phyloP scores from a whole-genome alignment of 2,797 vertebrate species.

The Kryptopterus vitreolus region DNA sequence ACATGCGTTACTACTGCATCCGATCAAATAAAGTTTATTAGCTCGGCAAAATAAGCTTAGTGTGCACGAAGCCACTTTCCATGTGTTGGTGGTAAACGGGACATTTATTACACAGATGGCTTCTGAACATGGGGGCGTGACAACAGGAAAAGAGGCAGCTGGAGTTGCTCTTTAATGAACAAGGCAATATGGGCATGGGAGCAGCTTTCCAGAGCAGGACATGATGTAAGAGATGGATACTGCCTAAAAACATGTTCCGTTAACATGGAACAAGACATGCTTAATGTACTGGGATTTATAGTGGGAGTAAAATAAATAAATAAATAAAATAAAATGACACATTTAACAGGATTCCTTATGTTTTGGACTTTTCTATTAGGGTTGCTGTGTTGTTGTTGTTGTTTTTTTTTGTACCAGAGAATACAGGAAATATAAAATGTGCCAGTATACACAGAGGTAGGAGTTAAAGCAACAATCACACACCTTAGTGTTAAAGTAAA shows the following conservation, averaged over 20 bases:
- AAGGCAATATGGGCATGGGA: conserved; percentile 14
- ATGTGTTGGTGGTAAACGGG: conserved; percentile 24
- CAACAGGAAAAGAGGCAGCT: conserved; percentile 26
- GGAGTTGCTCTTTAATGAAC: conserved; percentile 23
- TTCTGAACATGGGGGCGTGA: conserved; percentile 18
- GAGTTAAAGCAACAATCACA: not conserved
- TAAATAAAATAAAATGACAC: not conserved
- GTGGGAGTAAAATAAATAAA: not conserved
- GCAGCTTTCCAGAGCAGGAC: conserved; percentile 12
- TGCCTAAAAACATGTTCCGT: conserved; percentile 22
- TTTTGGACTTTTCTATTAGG: not conserved
- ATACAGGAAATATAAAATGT: not conserved
- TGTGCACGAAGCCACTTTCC: conserved; percentile 22
- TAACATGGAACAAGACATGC: conserved; percentile 1
- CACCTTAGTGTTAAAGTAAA: not conserved
- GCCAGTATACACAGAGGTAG: not conserved
- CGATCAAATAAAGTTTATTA: conserved; percentile 5
- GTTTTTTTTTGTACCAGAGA: conserved; percentile 14
- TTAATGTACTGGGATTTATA: conserved; percentile 1
- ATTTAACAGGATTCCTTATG: conserved; percentile 17
- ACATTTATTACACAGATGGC: conserved; percentile 31
- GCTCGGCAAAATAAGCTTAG: conserved; percentile 17
- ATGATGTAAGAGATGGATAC: conserved; percentile 5
- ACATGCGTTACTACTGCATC: not conserved
- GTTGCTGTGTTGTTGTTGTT: not conserved